These are phyloP conservation scores for Heloderma charlesbogerti DNA, from an alignment of 2,113 vertebrate genomes.

Conservation along the genomic window DNA sequence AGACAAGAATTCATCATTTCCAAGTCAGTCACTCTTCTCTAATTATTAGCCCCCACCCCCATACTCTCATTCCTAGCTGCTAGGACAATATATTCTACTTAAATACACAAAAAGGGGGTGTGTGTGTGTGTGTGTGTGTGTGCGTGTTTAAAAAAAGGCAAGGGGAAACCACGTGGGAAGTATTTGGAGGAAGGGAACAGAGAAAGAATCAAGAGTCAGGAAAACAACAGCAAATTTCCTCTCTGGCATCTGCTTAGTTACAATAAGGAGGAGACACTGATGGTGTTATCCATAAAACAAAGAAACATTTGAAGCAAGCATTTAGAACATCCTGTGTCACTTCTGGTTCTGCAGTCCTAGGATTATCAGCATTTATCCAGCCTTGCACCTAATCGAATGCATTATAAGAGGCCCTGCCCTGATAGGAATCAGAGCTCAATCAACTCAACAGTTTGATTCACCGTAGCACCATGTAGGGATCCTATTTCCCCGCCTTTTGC, in stretches of 20 bases:
- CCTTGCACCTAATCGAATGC: too few species aligned
- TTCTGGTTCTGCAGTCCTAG: background rate
- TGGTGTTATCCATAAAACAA: background rate
- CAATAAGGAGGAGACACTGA: background rate
- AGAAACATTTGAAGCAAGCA: background rate
- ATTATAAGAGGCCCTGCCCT: background rate
- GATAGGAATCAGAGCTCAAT: background rate
- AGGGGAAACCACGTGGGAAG: background rate
- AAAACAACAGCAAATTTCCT: background rate
- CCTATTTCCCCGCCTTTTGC: slow-evolving; percentile 50
- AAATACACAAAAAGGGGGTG: background rate
- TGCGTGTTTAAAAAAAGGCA: too few species aligned
- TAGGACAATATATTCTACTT: background rate
- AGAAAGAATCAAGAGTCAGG: background rate
- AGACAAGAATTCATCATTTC: background rate
- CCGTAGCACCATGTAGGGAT: slow-evolving; percentile 47
- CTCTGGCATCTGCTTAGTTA: background rate
- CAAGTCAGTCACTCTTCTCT: background rate
- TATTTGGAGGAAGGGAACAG: background rate
- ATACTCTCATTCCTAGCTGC: background rate
- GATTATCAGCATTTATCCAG: background rate
- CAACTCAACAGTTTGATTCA: background rate
- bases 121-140: too few species aligned
- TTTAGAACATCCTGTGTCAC: background rate
- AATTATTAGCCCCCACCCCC: background rate